Percentiles rank a stretch among this genome's conserved stretches.
These are phyloP conservation scores for Clepsis dumicolana DNA, from an alignment of 2,888 invertebrate species.

Conservation along the genomic window DNA sequence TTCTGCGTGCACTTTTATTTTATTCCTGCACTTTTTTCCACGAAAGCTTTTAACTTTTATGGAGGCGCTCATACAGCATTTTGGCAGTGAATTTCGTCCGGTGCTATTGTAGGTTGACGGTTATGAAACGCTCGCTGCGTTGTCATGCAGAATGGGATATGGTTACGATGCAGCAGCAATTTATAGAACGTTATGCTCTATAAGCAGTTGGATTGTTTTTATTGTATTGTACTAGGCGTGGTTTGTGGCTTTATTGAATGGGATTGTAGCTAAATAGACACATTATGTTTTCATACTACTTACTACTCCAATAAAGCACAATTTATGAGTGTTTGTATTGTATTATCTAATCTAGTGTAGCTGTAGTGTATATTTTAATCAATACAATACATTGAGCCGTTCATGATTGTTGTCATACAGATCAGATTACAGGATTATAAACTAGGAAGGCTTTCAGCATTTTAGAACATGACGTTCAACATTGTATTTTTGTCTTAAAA, in stretches of 20 bases:
- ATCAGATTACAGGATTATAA: too few relatives aligned
- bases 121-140: constrained; percentile 44
- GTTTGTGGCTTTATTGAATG: neutral
- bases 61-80: constrained; percentile 71
- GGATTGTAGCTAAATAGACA: neutral
- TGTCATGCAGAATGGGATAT: constrained; percentile 43
- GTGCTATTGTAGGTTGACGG: constrained; percentile 50
- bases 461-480: too few relatives aligned
- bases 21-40: constrained; percentile 70
- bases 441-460: too few relatives aligned
- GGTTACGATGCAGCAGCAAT: constrained; percentile 35
- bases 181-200: constrained; percentile 27
- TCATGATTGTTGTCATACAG: too few relatives aligned
- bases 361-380: too few relatives aligned
- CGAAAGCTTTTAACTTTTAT: constrained; percentile 83
- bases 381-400: too few relatives aligned
- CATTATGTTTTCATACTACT: neutral
- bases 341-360: too few relatives aligned
- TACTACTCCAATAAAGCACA: neutral
- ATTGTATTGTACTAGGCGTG: neutral
- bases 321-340: neutral
- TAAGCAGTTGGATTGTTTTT: constrained; percentile 11
- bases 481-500: neutral
- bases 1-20: constrained; percentile 74
- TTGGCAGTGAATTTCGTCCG: constrained; percentile 65